Base-by-base conservation (phyloP, 2,888 invertebrate species). In the Ochropleura plecta region DNA sequence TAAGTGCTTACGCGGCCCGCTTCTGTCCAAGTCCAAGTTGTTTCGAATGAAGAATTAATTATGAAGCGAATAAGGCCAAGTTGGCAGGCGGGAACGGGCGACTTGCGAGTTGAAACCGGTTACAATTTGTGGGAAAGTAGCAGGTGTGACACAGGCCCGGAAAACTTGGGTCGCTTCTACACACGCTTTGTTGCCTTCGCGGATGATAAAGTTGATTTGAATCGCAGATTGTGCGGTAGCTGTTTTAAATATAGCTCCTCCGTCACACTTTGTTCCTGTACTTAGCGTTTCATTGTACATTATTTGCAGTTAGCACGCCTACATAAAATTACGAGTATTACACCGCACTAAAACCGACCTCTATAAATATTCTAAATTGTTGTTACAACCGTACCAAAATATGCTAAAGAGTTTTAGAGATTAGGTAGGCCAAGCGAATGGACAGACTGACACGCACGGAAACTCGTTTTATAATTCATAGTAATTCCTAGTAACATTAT, bases 41-140 rank as follows among this genome's bases (percentile, higher is more conserved):
- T 94, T 93, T 93, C 93, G 95, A 96, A 95, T 96, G 96, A 96
- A 96, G 96, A 96, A 96, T 96, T 96, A 96, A 96, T 96, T 96
- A 96, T 96, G 95, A 95, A 95, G 94, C 90, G 93, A 92, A 90
- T 90, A 92, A 93, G 94, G 91, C 91, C 91, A 94, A 95, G 92
- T 94, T 95, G 89, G 90, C 88, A 86, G 89, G 86, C 89, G 84
- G 90, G 90, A 89, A 90, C 90, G 92, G 91, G 85, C 92, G 92
- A 94, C 93, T 95, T 94, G 93, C 91, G 91, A 95, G 92, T 94
- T 94, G 90, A 89, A 91, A 91, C 93, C 92, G 92, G 95, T 93
- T 94, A 95, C 95, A 95, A 94, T 95, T 95, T 95, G 96, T 96
- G 96, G 96, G 96, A 96, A 93, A 91, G 94, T 88, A 91, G 92